These are phyloP conservation scores for Bradypodion ventrale DNA, from an alignment of 2,797 vertebrate genomes.

Conservation along the genomic window DNA sequence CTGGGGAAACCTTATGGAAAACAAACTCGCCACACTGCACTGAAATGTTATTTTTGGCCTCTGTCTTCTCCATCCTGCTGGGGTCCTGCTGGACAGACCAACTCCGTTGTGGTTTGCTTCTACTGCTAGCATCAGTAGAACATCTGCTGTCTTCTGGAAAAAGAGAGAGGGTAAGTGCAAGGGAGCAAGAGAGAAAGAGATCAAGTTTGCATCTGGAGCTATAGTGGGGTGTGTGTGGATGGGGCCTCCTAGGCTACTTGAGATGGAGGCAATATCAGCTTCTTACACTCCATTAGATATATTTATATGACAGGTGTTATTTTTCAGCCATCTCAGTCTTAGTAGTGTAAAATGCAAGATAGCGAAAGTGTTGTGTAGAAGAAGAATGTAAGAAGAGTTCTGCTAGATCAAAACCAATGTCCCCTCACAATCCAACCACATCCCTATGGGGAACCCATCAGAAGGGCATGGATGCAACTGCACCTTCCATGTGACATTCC, in stretches of 20 bases:
- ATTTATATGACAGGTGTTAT: conserved; percentile 49
- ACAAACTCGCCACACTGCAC: conserved; percentile 68
- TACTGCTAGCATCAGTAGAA: conserved; percentile 20
- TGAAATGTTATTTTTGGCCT: conserved; percentile 70
- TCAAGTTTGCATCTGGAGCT: conserved; percentile 36
- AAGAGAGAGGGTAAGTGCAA: background rate
- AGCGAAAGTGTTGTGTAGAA: background rate
- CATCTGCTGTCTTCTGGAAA: conserved; percentile 63
- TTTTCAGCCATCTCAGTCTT: conserved; percentile 38
- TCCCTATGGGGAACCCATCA: background rate
- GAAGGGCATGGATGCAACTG: background rate
- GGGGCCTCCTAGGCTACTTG: conserved; percentile 38
- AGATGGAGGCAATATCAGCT: conserved; percentile 48
- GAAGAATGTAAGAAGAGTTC: background rate
- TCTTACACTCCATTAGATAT: conserved; percentile 42
- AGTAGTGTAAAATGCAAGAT: background rate
- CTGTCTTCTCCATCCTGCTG: conserved; percentile 55
- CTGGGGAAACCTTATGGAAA: conserved; percentile 68
- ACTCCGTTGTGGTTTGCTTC: conserved; percentile 11
- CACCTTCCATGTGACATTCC: background rate
- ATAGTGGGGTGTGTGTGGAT: conserved; percentile 32
- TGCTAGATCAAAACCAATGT: background rate
- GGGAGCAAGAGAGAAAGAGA: background rate
- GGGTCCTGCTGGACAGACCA: conserved; percentile 43
- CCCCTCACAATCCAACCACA: background rate